Percentiles rank a stretch among this genome's conserved stretches.
Conservation (phyloP, 2,113 vertebrate species). For the Puntigrus tetrazona region DNA sequence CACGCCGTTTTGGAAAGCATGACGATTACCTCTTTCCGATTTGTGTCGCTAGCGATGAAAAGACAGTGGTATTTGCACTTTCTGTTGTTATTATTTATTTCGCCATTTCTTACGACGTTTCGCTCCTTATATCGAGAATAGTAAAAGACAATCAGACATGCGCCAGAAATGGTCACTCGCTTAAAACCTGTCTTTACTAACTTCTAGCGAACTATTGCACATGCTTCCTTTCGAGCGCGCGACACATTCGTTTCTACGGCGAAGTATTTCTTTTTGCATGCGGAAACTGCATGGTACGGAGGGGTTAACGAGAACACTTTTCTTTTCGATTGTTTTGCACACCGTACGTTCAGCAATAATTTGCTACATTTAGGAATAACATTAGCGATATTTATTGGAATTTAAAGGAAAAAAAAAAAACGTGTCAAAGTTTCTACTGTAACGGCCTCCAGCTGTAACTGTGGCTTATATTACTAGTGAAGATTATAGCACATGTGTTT, state of each 20-base stretch:
- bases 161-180: constrained; percentile 44
- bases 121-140: constrained; percentile 30
- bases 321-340: constrained; percentile 73
- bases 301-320: constrained; percentile 40
- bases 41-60: constrained; percentile 57
- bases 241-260: constrained; percentile 49
- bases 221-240: constrained; percentile 33
- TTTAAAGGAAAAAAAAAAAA: neutral
- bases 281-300: constrained; percentile 55
- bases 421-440: constrained; percentile 67
- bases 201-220: constrained; percentile 43
- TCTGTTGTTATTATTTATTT: neutral
- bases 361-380: constrained; percentile 60
- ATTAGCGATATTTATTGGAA: constrained; percentile 52
- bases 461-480: constrained; percentile 44
- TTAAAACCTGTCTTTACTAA: constrained; percentile 45
- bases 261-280: constrained; percentile 60
- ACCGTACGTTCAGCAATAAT: constrained; percentile 76
- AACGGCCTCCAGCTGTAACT: constrained; percentile 55
- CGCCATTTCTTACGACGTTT: neutral
- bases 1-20: constrained; percentile 71
- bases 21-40: constrained; percentile 52
- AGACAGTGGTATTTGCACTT: constrained; percentile 51
- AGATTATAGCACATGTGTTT: constrained; percentile 51
- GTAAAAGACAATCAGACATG: constrained; percentile 62